phyloP scores from a whole-genome alignment of 2,797 vertebrate genomes.

The Poeciliopsis infans region DNA sequence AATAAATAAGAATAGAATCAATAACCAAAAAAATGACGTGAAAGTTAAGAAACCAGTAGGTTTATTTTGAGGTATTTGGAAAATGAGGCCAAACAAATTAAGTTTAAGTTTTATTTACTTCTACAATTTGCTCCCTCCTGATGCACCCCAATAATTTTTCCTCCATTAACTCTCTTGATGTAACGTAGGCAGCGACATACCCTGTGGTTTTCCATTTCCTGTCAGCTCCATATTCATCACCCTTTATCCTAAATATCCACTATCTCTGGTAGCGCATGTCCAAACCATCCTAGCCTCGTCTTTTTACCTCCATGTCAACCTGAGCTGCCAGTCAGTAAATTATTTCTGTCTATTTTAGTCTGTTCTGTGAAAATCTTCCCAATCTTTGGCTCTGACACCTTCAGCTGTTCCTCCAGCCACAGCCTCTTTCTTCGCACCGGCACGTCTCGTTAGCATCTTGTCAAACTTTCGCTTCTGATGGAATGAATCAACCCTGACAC shows the following conservation, averaged over 20 bases:
- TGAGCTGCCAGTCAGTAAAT: not conserved
- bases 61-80: constrained; percentile 1
- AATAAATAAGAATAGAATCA: not conserved
- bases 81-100: not conserved
- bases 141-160: not conserved
- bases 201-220: not conserved
- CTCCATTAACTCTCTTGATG: not conserved
- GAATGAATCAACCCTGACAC: not conserved
- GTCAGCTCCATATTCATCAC: not conserved
- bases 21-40: not conserved
- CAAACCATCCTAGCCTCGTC: not conserved
- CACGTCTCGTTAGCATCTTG: not conserved
- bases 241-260: not conserved
- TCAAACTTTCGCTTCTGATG: not conserved
- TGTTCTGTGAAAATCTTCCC: not conserved
- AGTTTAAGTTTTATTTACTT: not conserved
- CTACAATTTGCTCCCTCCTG: not conserved
- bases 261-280: not conserved
- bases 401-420: not conserved
- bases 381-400: not conserved
- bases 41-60: not conserved
- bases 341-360: not conserved
- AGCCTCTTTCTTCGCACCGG: not conserved
- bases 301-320: not conserved
- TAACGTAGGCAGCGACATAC: not conserved